These are phyloP conservation scores for Rhombomys opimus DNA, from an alignment of 2,113 vertebrate species.

Conservation along the genomic window DNA sequence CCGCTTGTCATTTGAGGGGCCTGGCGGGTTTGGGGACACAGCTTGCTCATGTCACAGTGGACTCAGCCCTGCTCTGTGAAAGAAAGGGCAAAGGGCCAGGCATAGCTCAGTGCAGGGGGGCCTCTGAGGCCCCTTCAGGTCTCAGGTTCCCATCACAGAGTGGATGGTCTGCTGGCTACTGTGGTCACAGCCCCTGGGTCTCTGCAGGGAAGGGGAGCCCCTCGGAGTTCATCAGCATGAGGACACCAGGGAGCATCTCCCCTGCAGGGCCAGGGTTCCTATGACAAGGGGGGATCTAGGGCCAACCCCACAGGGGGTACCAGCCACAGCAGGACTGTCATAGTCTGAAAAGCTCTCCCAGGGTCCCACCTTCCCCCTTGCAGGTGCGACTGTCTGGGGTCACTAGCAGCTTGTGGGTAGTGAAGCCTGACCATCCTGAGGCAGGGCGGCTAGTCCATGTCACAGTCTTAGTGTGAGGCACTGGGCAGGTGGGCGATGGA, in stretches of 20 bases:
- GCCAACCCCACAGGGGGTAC: too few relatives aligned
- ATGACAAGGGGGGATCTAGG: not conserved
- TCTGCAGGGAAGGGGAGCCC: too few relatives aligned
- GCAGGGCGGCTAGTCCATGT: not conserved
- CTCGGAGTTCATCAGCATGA: not conserved
- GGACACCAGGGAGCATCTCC: not conserved
- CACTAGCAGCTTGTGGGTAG: not conserved
- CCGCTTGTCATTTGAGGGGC: not conserved
- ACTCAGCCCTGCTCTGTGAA: not conserved
- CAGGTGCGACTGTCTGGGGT: not conserved
- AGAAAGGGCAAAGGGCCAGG: not conserved
- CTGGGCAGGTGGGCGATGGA: too few relatives aligned
- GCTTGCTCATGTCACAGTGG: not conserved
- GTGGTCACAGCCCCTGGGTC: not conserved
- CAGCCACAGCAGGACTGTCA: not conserved
- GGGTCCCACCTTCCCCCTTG: too few relatives aligned
- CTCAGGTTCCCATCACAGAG: not conserved
- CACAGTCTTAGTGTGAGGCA: not conserved
- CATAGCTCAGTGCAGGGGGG: not conserved
- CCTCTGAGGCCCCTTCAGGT: not conserved
- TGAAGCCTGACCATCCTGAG: not conserved
- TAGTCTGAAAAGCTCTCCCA: not conserved
- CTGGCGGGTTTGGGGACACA: not conserved
- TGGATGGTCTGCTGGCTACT: not conserved
- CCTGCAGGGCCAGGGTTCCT: not conserved